A percentile compares a stretch with the other conserved stretches of the same genome.
These are phyloP conservation scores for Stomatorhinus ivindoensis DNA, from an alignment of 2,113 vertebrate species.

Conservation along the genomic window DNA sequence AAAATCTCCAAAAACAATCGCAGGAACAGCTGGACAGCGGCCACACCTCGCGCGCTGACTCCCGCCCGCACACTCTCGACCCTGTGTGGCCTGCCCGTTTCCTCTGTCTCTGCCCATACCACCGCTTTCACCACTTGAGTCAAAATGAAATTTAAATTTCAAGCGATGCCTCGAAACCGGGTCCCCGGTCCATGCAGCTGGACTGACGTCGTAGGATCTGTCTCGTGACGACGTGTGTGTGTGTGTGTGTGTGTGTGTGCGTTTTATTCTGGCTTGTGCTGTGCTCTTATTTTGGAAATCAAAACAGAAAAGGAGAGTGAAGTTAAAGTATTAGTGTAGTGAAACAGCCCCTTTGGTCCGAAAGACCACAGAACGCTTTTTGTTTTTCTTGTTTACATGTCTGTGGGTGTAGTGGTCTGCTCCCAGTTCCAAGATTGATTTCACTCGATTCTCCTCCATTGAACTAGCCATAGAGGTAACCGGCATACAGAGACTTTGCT, in stretches of 20 bases:
- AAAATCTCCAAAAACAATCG: background rate
- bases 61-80: background rate
- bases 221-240: background rate
- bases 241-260: background rate
- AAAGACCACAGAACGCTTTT: background rate
- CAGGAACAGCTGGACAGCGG: background rate
- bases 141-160: background rate
- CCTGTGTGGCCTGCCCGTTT: background rate
- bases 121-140: background rate
- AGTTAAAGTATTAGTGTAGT: conserved; percentile 5
- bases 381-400: background rate
- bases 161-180: background rate
- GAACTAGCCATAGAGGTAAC: background rate
- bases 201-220: background rate
- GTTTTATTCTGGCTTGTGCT: background rate
- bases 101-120: background rate
- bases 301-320: background rate
- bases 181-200: background rate
- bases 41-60: background rate
- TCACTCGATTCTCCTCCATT: background rate
- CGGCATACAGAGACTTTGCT: background rate
- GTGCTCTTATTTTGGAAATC: background rate
- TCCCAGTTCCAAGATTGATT: background rate
- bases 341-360: background rate
- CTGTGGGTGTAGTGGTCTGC: background rate